Conservation (phyloP, 2,888 invertebrate genomes). For the Apocheima hispidaria region DNA sequence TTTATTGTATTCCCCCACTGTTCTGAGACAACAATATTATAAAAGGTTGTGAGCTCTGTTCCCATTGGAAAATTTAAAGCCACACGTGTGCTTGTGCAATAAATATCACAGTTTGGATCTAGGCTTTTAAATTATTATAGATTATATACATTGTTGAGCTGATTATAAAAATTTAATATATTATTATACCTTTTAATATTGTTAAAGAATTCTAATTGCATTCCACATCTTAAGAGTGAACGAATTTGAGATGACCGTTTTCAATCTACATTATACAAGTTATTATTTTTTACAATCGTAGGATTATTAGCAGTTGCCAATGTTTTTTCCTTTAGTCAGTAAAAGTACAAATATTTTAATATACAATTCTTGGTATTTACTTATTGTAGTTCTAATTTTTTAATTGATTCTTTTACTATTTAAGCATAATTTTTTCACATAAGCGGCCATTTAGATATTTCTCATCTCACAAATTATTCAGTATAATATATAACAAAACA, state of each 20-base stretch:
- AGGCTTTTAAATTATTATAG: conserved; percentile 87
- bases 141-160: conserved; percentile 88
- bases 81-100: conserved; percentile 87
- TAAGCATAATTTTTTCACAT: conserved; percentile 82
- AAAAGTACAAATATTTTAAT: conserved; percentile 93
- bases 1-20: conserved; percentile 72
- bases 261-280: conserved; percentile 86
- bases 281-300: conserved; percentile 84
- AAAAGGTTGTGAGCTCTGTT: conserved; percentile 87
- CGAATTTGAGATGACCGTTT: conserved; percentile 86
- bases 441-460: conserved; percentile 79
- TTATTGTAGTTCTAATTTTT: conserved; percentile 85
- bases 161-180: conserved; percentile 88
- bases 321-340: conserved; percentile 92
- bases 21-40: conserved; percentile 75
- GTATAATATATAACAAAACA: conserved; percentile 78
- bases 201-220: conserved; percentile 87
- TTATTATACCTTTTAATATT: conserved; percentile 87
- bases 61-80: conserved; percentile 82
- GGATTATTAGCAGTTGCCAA: conserved; percentile 86
- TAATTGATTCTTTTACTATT: conserved; percentile 83
- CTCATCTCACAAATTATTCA: conserved; percentile 80
- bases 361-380: conserved; percentile 87
- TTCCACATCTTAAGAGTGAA: conserved; percentile 86
- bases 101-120: conserved; percentile 87